Evolutionary conservation across 2,888 invertebrate genomes (phyloP).

Genomic region (Megalurothrips usitatus): DNA sequence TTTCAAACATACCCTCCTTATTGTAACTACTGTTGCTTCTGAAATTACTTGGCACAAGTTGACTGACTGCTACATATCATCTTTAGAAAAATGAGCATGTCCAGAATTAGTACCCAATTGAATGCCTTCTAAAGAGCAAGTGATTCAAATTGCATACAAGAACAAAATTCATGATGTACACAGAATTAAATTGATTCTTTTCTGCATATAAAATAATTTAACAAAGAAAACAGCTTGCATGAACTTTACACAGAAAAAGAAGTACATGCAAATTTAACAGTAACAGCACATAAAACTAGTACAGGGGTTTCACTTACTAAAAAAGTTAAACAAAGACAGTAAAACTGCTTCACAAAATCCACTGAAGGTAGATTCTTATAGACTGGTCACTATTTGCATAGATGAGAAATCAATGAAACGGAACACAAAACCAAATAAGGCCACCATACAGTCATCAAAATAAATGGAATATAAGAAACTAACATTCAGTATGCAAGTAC

Average conservation of each 20-base stretch:
- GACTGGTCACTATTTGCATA: background rate
- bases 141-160: too few species aligned
- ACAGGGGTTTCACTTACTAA: background rate
- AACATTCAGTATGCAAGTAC: background rate
- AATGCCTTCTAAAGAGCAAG: too few species aligned
- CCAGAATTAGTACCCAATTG: background rate
- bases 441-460: constrained; percentile 9
- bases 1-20: background rate
- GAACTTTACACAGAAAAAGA: background rate
- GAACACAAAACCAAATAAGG: constrained; percentile 10
- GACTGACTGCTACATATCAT: background rate
- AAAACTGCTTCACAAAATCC: background rate
- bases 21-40: background rate
- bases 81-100: background rate
- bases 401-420: background rate
- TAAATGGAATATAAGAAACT: background rate
- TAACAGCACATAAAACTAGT: constrained; percentile 16
- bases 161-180: background rate
- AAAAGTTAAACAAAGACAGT: background rate
- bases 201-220: constrained; percentile 5
- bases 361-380: background rate
- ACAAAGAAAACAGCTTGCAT: constrained; percentile 4
- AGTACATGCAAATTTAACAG: constrained; percentile 7
- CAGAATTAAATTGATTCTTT: background rate
- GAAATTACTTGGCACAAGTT: background rate